Base-by-base conservation (phyloP, 2,888 invertebrate genomes). In the Nephrotoma flavescens region DNA sequence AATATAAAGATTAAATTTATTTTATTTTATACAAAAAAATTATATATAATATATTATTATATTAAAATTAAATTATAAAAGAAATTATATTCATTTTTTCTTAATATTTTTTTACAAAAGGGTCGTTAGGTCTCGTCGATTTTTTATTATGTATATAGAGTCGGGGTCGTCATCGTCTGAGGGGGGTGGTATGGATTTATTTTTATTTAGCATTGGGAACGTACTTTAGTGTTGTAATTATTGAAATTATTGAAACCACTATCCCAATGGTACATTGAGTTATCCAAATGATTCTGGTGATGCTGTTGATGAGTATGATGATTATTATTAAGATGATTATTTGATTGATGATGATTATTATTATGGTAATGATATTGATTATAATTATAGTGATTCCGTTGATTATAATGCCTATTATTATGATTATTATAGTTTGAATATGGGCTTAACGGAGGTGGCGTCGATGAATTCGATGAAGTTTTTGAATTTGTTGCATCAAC, bases 151-250 rank as follows among this genome's bases (percentile, higher is more conserved):
- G 31, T 31, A 71, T 71, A 71, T 71, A 71, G 71, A 71, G 71
- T 71, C 71, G 71, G 71, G 71, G 71, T 71, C 71, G 71, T 71
- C 71, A 71, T 31, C 71, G 71, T 71, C 71, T 19, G 71, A 71
- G 19, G 71, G 31, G 31, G 71, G 31, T 71, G 31, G 31, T 9
- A 2, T 31, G 9, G 31, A 31, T 57, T 15, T 85, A 15, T 19
- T 85, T 9, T 42, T 85, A 6, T 85, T 86, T 86, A 87, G 83
- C 85, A 86, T 86, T 84, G 52, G 86, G 85, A 85, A 86, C 87
- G 71, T 86, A 87, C 87, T 86, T 87, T 87, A 86, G 57, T 87
- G 85, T 57, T 52, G 42, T 41, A 52, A 42, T 57, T 87, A 85
- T 86, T 52, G 86, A 52, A 52, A 57, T 86, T 86, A 86, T 86